Evolutionary conservation across 2,888 invertebrate genomes (phyloP), one percentile per base, ranked within the genome.

Genomic region (Stenoptilia bipunctidactyla): DNA sequence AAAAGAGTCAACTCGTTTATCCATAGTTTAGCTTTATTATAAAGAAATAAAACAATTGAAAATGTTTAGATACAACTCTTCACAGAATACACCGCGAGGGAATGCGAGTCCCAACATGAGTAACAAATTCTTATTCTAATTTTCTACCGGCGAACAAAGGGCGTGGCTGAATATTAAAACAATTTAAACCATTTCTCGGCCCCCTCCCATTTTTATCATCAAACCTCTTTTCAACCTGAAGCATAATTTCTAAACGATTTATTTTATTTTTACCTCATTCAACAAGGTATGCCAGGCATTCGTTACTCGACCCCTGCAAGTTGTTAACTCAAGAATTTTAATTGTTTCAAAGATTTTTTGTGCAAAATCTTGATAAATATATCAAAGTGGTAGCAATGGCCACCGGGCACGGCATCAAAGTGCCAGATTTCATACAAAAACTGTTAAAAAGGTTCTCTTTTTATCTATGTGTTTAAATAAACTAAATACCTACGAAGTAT

Each of bases 261-360:
- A 30, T 30, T 30, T 30, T n/a, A 30, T n/a, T n/a, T 30, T n/a
- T 30, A 8, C 10, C 2, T 30, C 10, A 30, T 12, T 30, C 30
- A 30, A 20, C 12, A 30, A 30, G 12, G 30, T n/a, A 30, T 30
- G 9, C 30, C 12, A 2, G 30, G 30, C 30, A 30, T 30, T 10
- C 30, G 30, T 10, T 25, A 30, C 20, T 30, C 30, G n/a, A 9
- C 30, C 30, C 12, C 30, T 9, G 20, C 20, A 2, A 2, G 30
- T 30, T 30, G 30, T 12, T 30, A 30, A 30, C 30, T 12, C 9
- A 30, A 30, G 30, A 30, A 30, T 30, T 30, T 30, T 30, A 30
- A 30, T 30, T 30, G 30, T n/a, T 30, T 30, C n/a, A 30, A 12
- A 30, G 30, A 30, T 30, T 30, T 30, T n/a, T 9, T 30, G 30